Percentiles rank a stretch among this genome's conserved stretches.
Evolutionary conservation across 2,113 vertebrate species (phyloP).

Genomic region (Siniperca chuatsi): DNA sequence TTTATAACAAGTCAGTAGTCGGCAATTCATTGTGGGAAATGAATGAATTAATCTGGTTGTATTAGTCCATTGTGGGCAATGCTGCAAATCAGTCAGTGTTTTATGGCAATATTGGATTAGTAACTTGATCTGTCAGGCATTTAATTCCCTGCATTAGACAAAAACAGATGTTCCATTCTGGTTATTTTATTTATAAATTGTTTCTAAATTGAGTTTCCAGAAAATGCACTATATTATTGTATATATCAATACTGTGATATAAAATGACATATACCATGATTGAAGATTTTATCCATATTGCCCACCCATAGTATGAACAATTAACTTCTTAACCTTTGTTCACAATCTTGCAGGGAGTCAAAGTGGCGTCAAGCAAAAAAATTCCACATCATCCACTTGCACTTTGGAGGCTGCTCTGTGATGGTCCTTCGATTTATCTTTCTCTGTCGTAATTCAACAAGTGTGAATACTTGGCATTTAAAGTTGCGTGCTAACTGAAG

Average conservation of each 20-base stretch:
- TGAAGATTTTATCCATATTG: not conserved
- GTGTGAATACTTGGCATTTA: constrained; percentile 67
- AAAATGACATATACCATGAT: not conserved
- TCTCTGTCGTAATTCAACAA: constrained; percentile 40
- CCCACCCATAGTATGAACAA: not conserved
- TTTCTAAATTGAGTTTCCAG: not conserved
- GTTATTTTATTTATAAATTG: not conserved
- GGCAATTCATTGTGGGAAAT: not conserved
- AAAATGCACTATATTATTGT: not conserved
- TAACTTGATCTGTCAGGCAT: too few species aligned
- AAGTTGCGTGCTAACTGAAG: constrained; percentile 43
- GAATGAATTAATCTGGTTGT: not conserved
- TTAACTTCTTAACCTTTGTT: not conserved
- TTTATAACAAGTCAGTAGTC: not conserved
- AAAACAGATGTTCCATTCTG: too few species aligned
- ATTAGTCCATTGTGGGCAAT: not conserved
- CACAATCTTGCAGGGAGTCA: not conserved
- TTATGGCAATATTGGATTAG: too few species aligned
- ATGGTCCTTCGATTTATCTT: constrained; percentile 31
- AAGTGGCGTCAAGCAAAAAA: not conserved
- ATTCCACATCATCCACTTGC: not conserved
- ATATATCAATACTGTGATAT: not conserved
- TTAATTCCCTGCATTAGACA: not conserved
- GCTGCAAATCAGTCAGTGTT: too few species aligned
- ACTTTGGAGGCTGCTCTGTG: not conserved